Conservation (phyloP, 2,888 invertebrate species). For the Acleris cristana region DNA sequence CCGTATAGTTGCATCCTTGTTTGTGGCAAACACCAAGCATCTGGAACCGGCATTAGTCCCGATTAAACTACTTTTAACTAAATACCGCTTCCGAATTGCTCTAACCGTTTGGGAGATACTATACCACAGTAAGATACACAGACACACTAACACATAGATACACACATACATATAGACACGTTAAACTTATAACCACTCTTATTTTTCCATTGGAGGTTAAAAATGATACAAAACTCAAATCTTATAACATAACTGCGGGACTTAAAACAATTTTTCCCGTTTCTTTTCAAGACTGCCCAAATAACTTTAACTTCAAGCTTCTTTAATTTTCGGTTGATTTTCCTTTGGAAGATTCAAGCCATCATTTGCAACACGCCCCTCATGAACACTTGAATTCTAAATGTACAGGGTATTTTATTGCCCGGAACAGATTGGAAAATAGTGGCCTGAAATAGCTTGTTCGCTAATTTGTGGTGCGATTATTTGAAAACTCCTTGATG, state of each 20-base stretch:
- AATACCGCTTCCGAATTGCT: too few relatives aligned
- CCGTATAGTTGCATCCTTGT: too few relatives aligned
- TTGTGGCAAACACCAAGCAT: too few relatives aligned
- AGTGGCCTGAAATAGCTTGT: constrained; percentile 42
- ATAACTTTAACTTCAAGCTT: background rate
- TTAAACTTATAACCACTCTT: too few relatives aligned
- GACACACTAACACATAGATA: too few relatives aligned
- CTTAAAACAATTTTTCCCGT: constrained; percentile 32
- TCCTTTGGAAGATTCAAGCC: constrained; percentile 37
- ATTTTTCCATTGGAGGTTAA: too few relatives aligned
- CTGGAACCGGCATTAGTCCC: too few relatives aligned
- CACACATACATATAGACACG: too few relatives aligned
- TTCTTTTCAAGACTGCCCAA: constrained; percentile 17
- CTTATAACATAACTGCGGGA: constrained; percentile 27
- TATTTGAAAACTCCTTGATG: constrained; percentile 1
- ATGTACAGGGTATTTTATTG: constrained; percentile 59
- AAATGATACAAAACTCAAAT: background rate
- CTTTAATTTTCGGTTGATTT: constrained; percentile 12
- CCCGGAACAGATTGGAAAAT: constrained; percentile 64
- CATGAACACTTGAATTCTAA: constrained; percentile 60
- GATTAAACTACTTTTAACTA: too few relatives aligned
- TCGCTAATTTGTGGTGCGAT: constrained; percentile 13
- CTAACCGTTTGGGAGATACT: too few relatives aligned
- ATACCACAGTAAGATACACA: too few relatives aligned
- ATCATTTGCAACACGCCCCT: constrained; percentile 51